Base-by-base conservation (phyloP, 2,113 vertebrate genomes). In the Archilochus colubris region DNA sequence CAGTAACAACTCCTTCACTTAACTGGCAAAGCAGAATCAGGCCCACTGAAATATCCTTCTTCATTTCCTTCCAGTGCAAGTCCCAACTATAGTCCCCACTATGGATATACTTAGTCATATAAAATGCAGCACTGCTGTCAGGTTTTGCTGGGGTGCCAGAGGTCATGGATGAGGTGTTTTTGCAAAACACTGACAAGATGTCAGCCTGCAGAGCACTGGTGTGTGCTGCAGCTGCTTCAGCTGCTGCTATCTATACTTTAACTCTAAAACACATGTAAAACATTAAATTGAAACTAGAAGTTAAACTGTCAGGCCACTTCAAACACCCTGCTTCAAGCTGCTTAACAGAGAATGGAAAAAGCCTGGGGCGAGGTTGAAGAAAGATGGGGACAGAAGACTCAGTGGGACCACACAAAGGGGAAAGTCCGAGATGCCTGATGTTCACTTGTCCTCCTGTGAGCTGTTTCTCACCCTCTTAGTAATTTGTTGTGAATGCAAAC, bases 251-350 rank as follows among this genome's bases (percentile, higher is more conserved):
- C 62, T 55, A 31, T 88, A 75, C 31, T 74, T 77, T 22, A 94
- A 77, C 66, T 91, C 84, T 73, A 79, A 59, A 82, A 62, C 88
- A 95, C 51, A 50, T 74, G 68, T 57, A 89, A 94, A 91, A 92
- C 31, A 82, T 89, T 92, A 81, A 50, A 95, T 77, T 88, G 86
- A 82, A 95, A 77, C 87, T 91, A 46, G n/a, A 89, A 89, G 14
- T 85, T 88, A 75, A 86, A 91, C 75, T 53, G 25, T 74, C 54
- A 55, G 76, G 36, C 48, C 33, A 43, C 44, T 88, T 72, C 64
- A 51, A 93, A 90, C 21, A 77, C 76, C 33, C 43, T 10, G 8
- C 76, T 59, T 88, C 53, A 73, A 72, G 72, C 72, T 72, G 68
- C 62, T 5, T 28, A 68, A 77, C 14, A 83, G 16, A 46, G 74